Conservation (phyloP, 1,140 invertebrate species). For the Drosophila pachea region DNA sequence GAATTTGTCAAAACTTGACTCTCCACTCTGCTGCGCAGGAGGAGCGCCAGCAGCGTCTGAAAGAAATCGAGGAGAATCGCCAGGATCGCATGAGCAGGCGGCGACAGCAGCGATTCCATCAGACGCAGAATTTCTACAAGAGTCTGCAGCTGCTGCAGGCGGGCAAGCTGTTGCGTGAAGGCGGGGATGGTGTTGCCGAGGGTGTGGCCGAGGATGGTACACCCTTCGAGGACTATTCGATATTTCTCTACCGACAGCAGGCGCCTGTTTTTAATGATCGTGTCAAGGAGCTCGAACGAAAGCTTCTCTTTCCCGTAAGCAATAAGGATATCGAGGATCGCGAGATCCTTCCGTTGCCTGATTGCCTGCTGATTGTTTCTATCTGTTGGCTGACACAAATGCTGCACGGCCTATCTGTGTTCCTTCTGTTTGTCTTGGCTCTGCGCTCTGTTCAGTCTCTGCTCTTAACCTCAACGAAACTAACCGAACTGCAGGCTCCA, state of each 20-base stretch:
- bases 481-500: slow-evolving; percentile 19
- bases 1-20: slow-evolving; percentile 40
- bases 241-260: slow-evolving; percentile 86
- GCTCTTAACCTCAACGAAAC: slow-evolving; percentile 7
- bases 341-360: slow-evolving; percentile 20
- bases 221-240: slow-evolving; percentile 87
- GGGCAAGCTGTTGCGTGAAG: slow-evolving; percentile 80
- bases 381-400: slow-evolving; percentile 16
- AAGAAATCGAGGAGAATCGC: slow-evolving; percentile 85
- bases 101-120: slow-evolving; percentile 84
- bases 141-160: slow-evolving; percentile 88
- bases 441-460: slow-evolving; percentile 1
- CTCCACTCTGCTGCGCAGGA: slow-evolving; percentile 79
- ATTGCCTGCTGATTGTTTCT: slow-evolving; percentile 31
- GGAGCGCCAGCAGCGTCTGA: slow-evolving; percentile 83
- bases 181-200: slow-evolving; percentile 78
- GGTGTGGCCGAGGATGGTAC: slow-evolving; percentile 70
- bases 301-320: slow-evolving; percentile 87
- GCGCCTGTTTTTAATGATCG: slow-evolving; percentile 87
- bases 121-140: slow-evolving; percentile 87
- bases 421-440: slow-evolving; percentile 3
- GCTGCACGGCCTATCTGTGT: slow-evolving; percentile 7
- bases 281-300: slow-evolving; percentile 87
- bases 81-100: slow-evolving; percentile 83
- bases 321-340: slow-evolving; percentile 27